Evolutionary conservation across 2,797 vertebrate genomes (phyloP).

Genomic region (Arvicola amphibius): DNA sequence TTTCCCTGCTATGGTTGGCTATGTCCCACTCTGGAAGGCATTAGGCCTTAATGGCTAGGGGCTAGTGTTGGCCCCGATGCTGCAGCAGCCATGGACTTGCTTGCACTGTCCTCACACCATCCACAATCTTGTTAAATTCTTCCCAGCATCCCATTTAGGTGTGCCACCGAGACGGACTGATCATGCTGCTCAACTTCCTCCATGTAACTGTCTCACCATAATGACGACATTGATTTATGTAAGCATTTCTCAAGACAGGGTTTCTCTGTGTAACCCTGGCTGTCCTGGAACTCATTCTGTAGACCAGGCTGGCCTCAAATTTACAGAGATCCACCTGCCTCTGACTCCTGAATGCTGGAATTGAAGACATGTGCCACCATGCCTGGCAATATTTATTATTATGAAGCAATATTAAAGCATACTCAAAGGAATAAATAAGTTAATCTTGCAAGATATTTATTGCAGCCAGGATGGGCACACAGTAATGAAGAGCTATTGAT

Average conservation of each 20-base stretch:
- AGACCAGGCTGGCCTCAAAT: not conserved
- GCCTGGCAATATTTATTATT: not conserved
- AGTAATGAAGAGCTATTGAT: not conserved
- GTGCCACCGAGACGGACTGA: not conserved
- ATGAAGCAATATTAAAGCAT: not conserved
- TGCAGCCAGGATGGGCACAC: not conserved
- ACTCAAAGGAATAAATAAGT: not conserved
- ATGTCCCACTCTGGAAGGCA: not conserved
- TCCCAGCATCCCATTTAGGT: not conserved
- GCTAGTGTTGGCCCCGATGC: rapidly evolving
- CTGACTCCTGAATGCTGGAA: not conserved
- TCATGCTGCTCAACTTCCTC: not conserved
- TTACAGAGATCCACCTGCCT: not conserved
- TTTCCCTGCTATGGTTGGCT: not conserved
- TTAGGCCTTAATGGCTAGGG: not conserved
- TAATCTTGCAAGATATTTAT: not conserved
- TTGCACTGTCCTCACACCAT: too few relatives aligned
- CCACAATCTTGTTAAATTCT: not conserved
- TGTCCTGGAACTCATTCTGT: not conserved
- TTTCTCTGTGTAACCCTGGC: not conserved
- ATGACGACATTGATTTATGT: not conserved
- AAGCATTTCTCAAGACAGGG: not conserved
- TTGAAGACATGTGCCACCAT: not conserved
- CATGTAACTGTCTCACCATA: not conserved
- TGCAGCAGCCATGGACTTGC: not conserved